Evolutionary conservation across 2,888 invertebrate genomes (phyloP), one percentile per base, ranked within the genome.

Genomic region (Hedya salicella): DNA sequence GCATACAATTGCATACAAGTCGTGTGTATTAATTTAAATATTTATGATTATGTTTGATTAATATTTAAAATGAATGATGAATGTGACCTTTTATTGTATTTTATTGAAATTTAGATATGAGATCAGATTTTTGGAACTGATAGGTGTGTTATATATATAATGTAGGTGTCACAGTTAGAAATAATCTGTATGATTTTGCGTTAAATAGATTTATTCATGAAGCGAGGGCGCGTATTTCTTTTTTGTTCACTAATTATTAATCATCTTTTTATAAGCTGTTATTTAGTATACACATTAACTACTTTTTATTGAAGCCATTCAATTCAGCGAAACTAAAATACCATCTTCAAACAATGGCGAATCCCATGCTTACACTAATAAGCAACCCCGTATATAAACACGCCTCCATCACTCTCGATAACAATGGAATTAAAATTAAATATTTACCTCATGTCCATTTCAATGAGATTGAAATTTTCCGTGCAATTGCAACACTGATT

Each of bases 371-470:
- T 62, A 44, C 32, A 52, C 21, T 17, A 44, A 19, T 40, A 32
- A 16, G 5, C 14, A 36, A 30, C 30, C 19, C 17, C 6, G 17
- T 5, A 62, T 19, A 50, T 16, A 39, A 44, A 25, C 13, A 19
- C 57, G 16, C 50, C 50, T 52, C 46, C 1, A n/a, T 48, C 21
- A 1, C 5, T 48, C 13, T 19, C n/a, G 17, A 19, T 32, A 42
- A 53, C 25, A 56, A 50, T 21, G 13, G 3, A 40, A 56, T 19
- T 14, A 39, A 50, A 40, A 32, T 32, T 68, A 70, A 67, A 82
- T 79, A 80, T 76, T 86, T 83, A 89, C 89, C 89, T 89, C 83
- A 87, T 88, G 78, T 87, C 76, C 79, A 81, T 81, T 73, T 74
- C 67, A 63, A 71, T 71, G 69, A 75, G 76, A 74, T 53, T 42